phyloP scores from a whole-genome alignment of 2,888 invertebrate genomes.

The Drosophila formosana region DNA sequence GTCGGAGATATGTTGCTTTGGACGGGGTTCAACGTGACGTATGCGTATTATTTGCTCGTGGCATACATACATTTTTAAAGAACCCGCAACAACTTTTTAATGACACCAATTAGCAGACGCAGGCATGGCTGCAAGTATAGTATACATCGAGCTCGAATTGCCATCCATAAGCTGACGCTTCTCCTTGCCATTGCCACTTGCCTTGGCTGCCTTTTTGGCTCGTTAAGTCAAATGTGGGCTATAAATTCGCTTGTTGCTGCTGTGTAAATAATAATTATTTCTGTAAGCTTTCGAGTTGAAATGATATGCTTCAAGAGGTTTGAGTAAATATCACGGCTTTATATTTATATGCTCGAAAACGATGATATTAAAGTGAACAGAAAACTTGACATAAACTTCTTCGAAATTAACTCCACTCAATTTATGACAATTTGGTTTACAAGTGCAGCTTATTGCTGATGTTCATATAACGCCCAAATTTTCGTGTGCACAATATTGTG shows the following conservation, averaged over 20 bases:
- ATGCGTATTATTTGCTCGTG: conserved; percentile 48
- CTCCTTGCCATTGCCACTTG: neutral
- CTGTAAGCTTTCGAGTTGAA: conserved; percentile 44
- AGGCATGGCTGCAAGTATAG: conserved; percentile 1
- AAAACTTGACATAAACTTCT: neutral
- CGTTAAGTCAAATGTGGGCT: conserved; percentile 64
- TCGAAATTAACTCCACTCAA: neutral
- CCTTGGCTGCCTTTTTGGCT: conserved; percentile 34
- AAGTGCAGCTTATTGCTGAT: conserved; percentile 2
- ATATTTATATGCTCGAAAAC: conserved; percentile 2
- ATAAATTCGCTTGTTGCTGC: conserved; percentile 55
- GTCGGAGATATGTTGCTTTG: neutral
- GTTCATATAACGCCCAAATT: conserved; percentile 35
- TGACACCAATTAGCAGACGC: conserved; percentile 71
- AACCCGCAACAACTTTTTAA: conserved; percentile 69
- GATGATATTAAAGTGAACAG: neutral
- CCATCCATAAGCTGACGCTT: conserved; percentile 46
- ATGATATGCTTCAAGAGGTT: conserved; percentile 29
- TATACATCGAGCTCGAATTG: conserved; percentile 8
- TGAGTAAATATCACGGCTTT: conserved; percentile 28
- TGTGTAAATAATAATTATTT: conserved; percentile 80
- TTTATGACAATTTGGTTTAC: neutral
- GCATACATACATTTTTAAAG: conserved; percentile 51
- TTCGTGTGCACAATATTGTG: conserved; percentile 8
- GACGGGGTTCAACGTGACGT: conserved; percentile 41